These are phyloP conservation scores for Tetraneura akinire DNA, from an alignment of 1,140 invertebrate species.

Conservation along the genomic window DNA sequence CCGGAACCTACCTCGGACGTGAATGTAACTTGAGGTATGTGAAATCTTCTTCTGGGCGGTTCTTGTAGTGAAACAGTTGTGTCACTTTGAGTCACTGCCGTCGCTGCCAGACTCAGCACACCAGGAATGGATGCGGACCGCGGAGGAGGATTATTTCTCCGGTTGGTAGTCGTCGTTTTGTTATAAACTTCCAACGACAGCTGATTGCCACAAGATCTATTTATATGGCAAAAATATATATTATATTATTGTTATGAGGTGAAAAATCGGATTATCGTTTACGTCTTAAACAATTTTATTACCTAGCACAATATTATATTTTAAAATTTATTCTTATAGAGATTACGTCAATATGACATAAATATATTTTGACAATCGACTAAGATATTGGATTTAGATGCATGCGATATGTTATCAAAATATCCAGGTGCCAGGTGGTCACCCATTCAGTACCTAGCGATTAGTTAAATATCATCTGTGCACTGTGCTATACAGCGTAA, in stretches of 20 bases:
- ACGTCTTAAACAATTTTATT: no score
- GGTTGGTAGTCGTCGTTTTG: slow-evolving; percentile 34
- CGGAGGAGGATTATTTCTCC: slow-evolving; percentile 7
- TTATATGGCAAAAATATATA: background rate
- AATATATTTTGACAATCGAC: no score
- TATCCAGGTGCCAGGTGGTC: no score
- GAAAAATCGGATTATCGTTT: background rate
- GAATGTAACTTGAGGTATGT: slow-evolving; percentile 79
- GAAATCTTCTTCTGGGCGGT: slow-evolving; percentile 63
- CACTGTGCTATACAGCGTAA: no score
- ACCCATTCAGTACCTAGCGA: no score
- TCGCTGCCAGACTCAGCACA: slow-evolving; percentile 1
- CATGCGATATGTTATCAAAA: no score
- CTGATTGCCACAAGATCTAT: slow-evolving; percentile 69
- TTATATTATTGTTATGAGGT: no score
- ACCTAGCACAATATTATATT: no score
- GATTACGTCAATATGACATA: no score
- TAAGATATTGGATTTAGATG: no score
- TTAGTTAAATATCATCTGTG: no score
- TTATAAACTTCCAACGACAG: slow-evolving; percentile 66
- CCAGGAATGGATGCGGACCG: slow-evolving; percentile 23
- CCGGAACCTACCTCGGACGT: slow-evolving; percentile 79
- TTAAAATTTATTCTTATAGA: no score
- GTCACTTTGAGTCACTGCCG: slow-evolving; percentile 17
- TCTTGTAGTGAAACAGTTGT: slow-evolving; percentile 37